phyloP scores from a whole-genome alignment of 2,113 vertebrate species.

The Catagonus wagneri region DNA sequence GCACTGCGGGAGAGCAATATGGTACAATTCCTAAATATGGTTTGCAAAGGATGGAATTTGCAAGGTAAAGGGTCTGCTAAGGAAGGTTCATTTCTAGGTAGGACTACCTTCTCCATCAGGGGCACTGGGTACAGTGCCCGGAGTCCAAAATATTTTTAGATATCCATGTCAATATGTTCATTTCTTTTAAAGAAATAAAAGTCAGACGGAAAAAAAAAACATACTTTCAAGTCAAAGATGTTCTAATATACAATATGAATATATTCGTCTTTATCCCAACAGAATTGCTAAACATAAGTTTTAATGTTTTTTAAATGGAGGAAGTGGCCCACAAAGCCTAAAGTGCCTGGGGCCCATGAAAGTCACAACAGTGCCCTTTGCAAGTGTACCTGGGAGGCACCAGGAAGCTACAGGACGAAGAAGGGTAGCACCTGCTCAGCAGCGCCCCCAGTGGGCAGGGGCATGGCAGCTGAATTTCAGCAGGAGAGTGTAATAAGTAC shows the following conservation, averaged over 20 bases:
- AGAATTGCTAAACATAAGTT: neutral
- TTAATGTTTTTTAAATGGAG: neutral
- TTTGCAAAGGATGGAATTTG: neutral
- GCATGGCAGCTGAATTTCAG: neutral
- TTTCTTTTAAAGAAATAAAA: neutral
- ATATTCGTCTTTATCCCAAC: neutral
- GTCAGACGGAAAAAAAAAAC: neutral
- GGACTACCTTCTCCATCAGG: neutral
- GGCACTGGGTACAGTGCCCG: neutral
- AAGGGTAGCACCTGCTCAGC: neutral
- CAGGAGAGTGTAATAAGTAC: neutral
- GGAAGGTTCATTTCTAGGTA: neutral
- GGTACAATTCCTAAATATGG: neutral
- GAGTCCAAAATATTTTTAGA: neutral
- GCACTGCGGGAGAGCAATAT: neutral
- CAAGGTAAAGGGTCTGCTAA: neutral
- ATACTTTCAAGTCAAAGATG: neutral
- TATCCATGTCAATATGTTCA: neutral
- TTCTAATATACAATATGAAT: neutral
- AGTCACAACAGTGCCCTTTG: neutral
- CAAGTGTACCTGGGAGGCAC: neutral
- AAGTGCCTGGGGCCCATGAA: neutral
- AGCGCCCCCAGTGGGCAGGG: neutral
- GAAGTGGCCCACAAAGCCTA: neutral
- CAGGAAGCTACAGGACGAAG: fast-evolving